Evolutionary conservation across 2,888 invertebrate genomes (phyloP).

Genomic region (Phengaris arion): DNA sequence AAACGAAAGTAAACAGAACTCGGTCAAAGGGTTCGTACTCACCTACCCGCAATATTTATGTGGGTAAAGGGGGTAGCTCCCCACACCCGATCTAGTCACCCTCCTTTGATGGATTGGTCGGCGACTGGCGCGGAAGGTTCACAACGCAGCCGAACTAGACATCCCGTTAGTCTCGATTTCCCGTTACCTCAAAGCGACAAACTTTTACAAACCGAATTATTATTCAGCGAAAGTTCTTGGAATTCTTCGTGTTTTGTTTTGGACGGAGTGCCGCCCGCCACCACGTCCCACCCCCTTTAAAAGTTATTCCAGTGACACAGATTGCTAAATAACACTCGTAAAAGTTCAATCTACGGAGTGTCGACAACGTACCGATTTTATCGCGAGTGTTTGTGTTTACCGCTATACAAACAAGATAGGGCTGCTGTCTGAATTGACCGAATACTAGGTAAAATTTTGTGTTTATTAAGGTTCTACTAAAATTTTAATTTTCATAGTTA

Average conservation of each 20-base stretch:
- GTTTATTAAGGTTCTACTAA: neutral
- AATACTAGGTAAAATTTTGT: neutral
- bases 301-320: slow-evolving; percentile 55
- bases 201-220: slow-evolving; percentile 67
- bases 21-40: slow-evolving; percentile 81
- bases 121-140: slow-evolving; percentile 75
- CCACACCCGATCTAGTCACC: slow-evolving; percentile 72
- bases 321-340: slow-evolving; percentile 49
- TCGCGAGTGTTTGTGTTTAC: slow-evolving; percentile 32
- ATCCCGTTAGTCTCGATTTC: slow-evolving; percentile 71
- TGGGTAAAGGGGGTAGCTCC: slow-evolving; percentile 68
- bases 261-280: slow-evolving; percentile 49
- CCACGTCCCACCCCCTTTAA: slow-evolving; percentile 44
- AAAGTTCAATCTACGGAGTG: slow-evolving; percentile 40
- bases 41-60: slow-evolving; percentile 80
- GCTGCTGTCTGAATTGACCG: neutral
- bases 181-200: slow-evolving; percentile 60
- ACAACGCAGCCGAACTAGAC: slow-evolving; percentile 69
- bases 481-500: neutral
- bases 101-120: slow-evolving; percentile 79
- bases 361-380: slow-evolving; percentile 36
- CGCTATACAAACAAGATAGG: neutral
- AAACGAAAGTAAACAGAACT: slow-evolving; percentile 81
- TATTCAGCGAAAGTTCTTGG: slow-evolving; percentile 72
- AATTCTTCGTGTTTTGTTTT: slow-evolving; percentile 71